Evolutionary conservation across 2,113 vertebrate species (phyloP), one percentile per base, ranked within the genome.

Genomic region (Hemibagrus wyckioides): DNA sequence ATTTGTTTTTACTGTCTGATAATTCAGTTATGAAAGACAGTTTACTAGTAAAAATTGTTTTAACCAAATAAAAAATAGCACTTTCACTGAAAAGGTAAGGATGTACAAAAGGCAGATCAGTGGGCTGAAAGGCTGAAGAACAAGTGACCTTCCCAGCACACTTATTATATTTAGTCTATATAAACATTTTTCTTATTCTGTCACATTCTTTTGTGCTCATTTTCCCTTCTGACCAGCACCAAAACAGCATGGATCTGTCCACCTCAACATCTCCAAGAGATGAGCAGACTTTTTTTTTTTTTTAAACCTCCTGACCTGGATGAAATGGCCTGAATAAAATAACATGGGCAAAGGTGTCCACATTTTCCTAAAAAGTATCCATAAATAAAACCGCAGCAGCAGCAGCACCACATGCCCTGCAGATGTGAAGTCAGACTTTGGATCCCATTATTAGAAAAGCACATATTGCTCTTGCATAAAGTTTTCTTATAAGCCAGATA

Each of bases 341-440:
- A 52, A 77, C 13, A 77, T 19, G 11, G 28, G 25, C 23, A 76
- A 77, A 15, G 44, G 50, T 80, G n/a, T 79, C n/a, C 15, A 33
- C 8, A 14, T 79, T 54, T 54, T 56, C 48, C 50, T 54, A 50
- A 65, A 85, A 65, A 41, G 33, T 41, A 4, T 80, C 48, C 44
- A 44, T 33, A 76, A 61, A 85, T 56, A 71, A 75, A 41, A 76
- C 4, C 1, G 17, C 61, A 52, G 59, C 33, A 28, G 23, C 10
- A 28, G 59, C 59, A 63, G 44, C 44, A 48, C 44, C 77, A 50
- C 63, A 67, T 80, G 76, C 52, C 28, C 14, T 85, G 52, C 85
- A 56, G 30, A 86, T 67, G 44, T 13, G 30, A 54, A 65, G 59
- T 6, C n/a, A 28, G 63, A 1, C 21, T 50, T 54, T 56, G 44